Evolutionary conservation across 2,797 vertebrate species (phyloP).

Genomic region (Pteropus rufus): DNA sequence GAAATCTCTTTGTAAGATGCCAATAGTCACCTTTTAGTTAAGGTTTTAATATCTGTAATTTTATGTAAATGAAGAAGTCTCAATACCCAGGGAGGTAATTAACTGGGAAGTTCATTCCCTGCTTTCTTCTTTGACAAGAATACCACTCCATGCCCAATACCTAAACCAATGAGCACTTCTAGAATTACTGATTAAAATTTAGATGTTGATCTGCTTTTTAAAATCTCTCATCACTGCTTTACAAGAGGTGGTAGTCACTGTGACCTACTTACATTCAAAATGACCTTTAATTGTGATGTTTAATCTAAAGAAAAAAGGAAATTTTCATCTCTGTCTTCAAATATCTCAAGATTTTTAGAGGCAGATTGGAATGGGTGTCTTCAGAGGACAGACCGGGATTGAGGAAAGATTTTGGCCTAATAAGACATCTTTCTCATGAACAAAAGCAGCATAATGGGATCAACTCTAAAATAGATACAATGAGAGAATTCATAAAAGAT

Average conservation of each 20-base stretch:
- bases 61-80: slow-evolving; percentile 47
- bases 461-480: slow-evolving; percentile 8
- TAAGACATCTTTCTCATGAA: not conserved
- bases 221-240: not conserved
- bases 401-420: slow-evolving; percentile 5
- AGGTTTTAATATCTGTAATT: slow-evolving; percentile 24
- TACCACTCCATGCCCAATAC: not conserved
- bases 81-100: slow-evolving; percentile 32
- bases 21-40: slow-evolving; percentile 35
- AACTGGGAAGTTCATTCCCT: not conserved
- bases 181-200: slow-evolving; percentile 41
- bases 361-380: not conserved
- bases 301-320: slow-evolving; percentile 22
- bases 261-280: slow-evolving; percentile 14
- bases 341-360: slow-evolving; percentile 23
- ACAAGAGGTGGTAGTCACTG: not conserved
- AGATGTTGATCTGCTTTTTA: slow-evolving; percentile 28
- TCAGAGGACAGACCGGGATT: not conserved
- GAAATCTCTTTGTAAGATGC: slow-evolving; percentile 45
- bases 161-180: not conserved
- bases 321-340: slow-evolving; percentile 9
- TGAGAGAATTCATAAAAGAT: not conserved
- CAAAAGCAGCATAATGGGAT: slow-evolving; percentile 8
- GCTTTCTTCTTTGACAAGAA: not conserved
- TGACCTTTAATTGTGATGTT: slow-evolving; percentile 3